Evolutionary conservation across 2,797 vertebrate genomes (phyloP), one percentile per base, ranked within the genome.

Genomic region (Takifugu rubripes): DNA sequence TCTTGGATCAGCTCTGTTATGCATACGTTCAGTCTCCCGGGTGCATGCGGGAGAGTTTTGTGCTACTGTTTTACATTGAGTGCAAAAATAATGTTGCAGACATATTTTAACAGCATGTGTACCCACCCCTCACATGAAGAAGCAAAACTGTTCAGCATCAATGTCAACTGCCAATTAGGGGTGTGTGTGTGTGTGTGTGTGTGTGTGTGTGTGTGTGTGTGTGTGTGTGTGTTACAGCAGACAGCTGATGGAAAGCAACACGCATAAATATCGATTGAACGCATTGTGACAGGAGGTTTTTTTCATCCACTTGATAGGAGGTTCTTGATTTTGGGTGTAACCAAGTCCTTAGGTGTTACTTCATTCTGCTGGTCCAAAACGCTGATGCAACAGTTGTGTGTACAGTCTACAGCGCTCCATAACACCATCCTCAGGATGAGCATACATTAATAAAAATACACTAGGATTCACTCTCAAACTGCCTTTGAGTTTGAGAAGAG

Each of bases 251-350:
- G 60, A 59, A 44, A 53, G 42, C 52, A 67, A 61, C 54, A 29
- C 27, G 7, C 27, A 29, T 7, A 59, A 64, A 31, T 47, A 45
- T 46, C 10, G 36, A 66, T 33, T 15, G 6, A 36, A 26, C 6
- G 10, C 54, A 27, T 51, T 69, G 59, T 59, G 61, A 21, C 57
- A 68, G 45, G 54, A 45, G 21, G 25, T 63, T 45, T 49, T 52
- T 52, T 33, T 46, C 53, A 59, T n/a, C 42, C 3, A 6, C 5
- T 45, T 2, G 7, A 11, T 21, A 21, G 10, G 9, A 21, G n/a
- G n/a, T 21, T 17, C 44, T 10, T 14, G 25, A 59, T 51, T 9
- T 45, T 14, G 14, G 36, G 36, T 40, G 36, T 40, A 14, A 4
- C 36, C 3, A 8, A 40, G 12, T 40, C 36, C 12, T 40, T 4